A percentile compares a stretch with the other conserved stretches of the same genome.
Conservation (phyloP, 2,113 vertebrate species). For the Microcebus tavaratra region DNA sequence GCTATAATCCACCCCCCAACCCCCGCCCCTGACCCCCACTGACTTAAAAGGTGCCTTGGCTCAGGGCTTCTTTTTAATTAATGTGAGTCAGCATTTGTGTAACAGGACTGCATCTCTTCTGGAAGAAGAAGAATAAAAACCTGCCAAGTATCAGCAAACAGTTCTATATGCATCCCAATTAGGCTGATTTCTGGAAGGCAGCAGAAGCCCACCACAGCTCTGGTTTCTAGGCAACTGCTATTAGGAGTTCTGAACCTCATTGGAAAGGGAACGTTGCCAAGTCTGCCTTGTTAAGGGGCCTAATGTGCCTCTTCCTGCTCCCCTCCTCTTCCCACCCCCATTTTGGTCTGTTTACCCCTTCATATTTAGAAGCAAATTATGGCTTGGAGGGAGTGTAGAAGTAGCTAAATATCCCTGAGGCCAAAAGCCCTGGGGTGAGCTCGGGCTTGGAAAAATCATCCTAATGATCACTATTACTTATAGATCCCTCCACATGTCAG, state of each 20-base stretch:
- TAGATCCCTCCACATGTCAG: not conserved
- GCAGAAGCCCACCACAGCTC: not conserved
- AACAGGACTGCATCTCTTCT: not conserved
- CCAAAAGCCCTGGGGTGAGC: not conserved
- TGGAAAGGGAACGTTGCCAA: not conserved
- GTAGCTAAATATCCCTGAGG: not conserved
- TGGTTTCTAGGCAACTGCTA: constrained; percentile 72
- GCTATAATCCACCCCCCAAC: not conserved
- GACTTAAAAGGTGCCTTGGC: not conserved
- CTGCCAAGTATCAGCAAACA: constrained; percentile 10
- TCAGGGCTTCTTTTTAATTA: constrained; percentile 39
- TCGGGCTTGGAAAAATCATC: not conserved
- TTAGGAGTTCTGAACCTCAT: not conserved
- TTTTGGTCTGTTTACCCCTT: not conserved
- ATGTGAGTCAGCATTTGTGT: not conserved
- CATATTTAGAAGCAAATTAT: not conserved
- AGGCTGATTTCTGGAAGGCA: constrained; percentile 55
- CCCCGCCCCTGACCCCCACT: too few species aligned
- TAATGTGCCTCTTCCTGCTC: not conserved
- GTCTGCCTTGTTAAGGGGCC: not conserved
- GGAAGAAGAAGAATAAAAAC: constrained; percentile 28
- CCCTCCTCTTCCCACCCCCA: accelerated
- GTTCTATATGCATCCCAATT: constrained; percentile 62
- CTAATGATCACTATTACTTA: accelerated
- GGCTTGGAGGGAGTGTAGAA: not conserved